Percentiles rank a stretch among this genome's conserved stretches.
Evolutionary conservation across 2,888 invertebrate genomes (phyloP).

Genomic region (Scaptomyza tumidula): DNA sequence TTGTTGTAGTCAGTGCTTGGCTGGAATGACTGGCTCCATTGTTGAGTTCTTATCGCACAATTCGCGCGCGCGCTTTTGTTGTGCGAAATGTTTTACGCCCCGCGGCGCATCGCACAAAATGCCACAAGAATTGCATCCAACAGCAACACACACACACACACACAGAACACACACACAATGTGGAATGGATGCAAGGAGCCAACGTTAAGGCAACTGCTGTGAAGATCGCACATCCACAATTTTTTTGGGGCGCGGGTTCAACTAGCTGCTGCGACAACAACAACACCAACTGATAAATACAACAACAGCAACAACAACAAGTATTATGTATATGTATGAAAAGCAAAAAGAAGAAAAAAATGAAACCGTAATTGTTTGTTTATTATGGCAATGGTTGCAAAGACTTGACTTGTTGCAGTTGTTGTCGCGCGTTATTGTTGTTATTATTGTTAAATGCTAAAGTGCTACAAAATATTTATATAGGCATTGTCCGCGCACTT

Average conservation of each 20-base stretch:
- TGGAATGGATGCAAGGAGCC: constrained; percentile 37
- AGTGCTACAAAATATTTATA: constrained; percentile 68
- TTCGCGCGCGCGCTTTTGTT: constrained; percentile 55
- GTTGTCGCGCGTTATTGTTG: constrained; percentile 45
- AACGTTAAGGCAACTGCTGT: constrained; percentile 42
- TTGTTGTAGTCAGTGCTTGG: constrained; percentile 6
- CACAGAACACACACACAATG: no score
- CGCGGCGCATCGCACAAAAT: constrained; percentile 68
- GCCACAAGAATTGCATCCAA: constrained; percentile 55
- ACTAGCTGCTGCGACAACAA: constrained; percentile 30
- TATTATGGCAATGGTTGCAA: constrained; percentile 65
- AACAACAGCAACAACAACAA: background rate
- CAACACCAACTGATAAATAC: constrained; percentile 15
- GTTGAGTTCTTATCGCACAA: constrained; percentile 67
- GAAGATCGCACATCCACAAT: constrained; percentile 32
- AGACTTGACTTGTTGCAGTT: constrained; percentile 32
- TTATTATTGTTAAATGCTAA: constrained; percentile 70
- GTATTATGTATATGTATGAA: constrained; percentile 11
- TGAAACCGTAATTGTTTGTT: constrained; percentile 82
- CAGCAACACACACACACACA: constrained; percentile 5
- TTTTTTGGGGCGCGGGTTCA: constrained; percentile 48
- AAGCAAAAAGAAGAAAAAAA: constrained; percentile 17
- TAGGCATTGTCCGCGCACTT: constrained; percentile 57
- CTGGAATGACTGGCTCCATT: constrained; percentile 47
- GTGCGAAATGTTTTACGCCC: constrained; percentile 69